Conservation (phyloP, 1,140 invertebrate species). For the Sycophila sp. region DNA sequence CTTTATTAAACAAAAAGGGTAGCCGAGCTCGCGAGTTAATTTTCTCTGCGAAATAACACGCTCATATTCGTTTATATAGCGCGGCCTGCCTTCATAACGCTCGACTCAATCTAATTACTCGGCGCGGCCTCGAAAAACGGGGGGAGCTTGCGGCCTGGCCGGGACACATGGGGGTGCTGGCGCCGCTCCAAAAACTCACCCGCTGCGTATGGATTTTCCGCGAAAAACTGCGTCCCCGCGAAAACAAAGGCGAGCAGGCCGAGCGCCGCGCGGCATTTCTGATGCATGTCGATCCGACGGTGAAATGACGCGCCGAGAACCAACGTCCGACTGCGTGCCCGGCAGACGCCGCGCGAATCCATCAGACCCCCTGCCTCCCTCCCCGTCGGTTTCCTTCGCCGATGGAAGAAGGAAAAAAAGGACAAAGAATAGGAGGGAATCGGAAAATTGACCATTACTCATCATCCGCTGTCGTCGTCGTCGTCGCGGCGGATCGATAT, state of each 20-base stretch:
- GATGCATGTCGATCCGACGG: conserved; percentile 27
- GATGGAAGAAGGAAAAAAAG: not conserved
- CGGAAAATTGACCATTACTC: conserved; percentile 9
- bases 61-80: not conserved
- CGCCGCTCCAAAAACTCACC: conserved; percentile 19
- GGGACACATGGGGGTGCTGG: not conserved
- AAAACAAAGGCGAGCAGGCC: not conserved
- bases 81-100: too few relatives aligned
- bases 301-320: not conserved
- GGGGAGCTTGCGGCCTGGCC: too few relatives aligned
- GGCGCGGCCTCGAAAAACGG: too few relatives aligned
- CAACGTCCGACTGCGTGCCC: not conserved
- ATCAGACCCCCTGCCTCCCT: not conserved
- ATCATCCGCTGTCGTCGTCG: too few relatives aligned
- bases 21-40: not conserved
- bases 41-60: not conserved
- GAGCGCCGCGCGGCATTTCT: not conserved
- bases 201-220: not conserved
- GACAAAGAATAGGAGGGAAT: not conserved
- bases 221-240: not conserved
- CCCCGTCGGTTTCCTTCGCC: not conserved
- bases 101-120: too few relatives aligned
- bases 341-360: not conserved
- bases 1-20: not conserved
- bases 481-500: not conserved